Evolutionary conservation across 2,888 invertebrate species (phyloP).

Genomic region (Maniola hyperantus): DNA sequence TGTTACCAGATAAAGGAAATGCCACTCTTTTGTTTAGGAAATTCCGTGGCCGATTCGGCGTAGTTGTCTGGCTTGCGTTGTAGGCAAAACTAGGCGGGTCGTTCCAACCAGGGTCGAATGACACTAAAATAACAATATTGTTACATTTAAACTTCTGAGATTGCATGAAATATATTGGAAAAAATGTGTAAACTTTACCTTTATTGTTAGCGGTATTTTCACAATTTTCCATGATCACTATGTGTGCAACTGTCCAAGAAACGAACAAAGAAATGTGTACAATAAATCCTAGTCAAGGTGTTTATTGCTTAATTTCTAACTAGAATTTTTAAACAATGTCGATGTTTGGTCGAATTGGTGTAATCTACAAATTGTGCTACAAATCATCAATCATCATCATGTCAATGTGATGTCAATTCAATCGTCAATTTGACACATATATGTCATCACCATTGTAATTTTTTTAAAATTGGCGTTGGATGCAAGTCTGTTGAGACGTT

Average conservation of each 20-base stretch:
- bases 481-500: no score
- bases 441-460: no score
- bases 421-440: no score
- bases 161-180: not conserved
- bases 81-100: slow-evolving; percentile 81
- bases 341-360: no score
- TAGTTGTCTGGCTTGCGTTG: slow-evolving; percentile 58
- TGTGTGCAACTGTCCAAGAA: not conserved
- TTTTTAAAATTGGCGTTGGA: no score
- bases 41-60: slow-evolving; percentile 70
- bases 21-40: slow-evolving; percentile 81
- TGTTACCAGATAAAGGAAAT: slow-evolving; percentile 66
- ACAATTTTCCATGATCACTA: slow-evolving; percentile 49
- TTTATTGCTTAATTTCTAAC: no score
- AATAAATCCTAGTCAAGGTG: not conserved
- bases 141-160: not conserved
- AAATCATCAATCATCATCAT: no score
- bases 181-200: slow-evolving; percentile 45
- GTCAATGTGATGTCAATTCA: no score
- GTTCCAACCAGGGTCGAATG: slow-evolving; percentile 82
- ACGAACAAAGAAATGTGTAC: not conserved
- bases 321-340: no score
- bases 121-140: slow-evolving; percentile 51
- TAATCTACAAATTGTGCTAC: no score
- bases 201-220: slow-evolving; percentile 46